Evolutionary conservation across 2,797 vertebrate species (phyloP), one percentile per base, ranked within the genome.

Genomic region (Pelochelys cantorii): DNA sequence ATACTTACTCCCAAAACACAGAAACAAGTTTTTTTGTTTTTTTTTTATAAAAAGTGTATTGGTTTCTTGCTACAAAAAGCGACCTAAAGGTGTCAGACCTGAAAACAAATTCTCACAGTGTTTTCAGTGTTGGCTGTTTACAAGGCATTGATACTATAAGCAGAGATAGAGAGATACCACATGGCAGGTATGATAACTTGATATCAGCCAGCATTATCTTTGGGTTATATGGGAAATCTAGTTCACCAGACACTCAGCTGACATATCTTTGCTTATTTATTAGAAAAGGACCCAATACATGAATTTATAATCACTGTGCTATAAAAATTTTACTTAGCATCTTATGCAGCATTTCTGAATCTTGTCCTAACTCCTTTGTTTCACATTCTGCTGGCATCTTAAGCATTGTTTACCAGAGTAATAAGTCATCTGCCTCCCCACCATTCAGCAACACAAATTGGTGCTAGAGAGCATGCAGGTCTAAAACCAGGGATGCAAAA

Each of bases 91-190:
- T 98, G 97, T 98, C 94, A 97, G 96, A 98, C 97, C 98, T 98
- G 98, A 98, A 98, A 98, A 98, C 97, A 98, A 96, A 97, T 96
- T 95, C 83, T 98, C 98, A 98, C 98, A 98, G 98, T 98, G 97
- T 98, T 98, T 98, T 98, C 97, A 98, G 96, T 97, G 97, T 98
- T 97, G 96, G 97, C 96, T 97, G 97, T 97, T 98, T 96, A 97
- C 95, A 98, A 98, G 98, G 98, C 98, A 98, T 98, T 97, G 84
- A 97, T 95, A 97, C 97, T 97, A 94, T 90, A 90, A 78, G 92
- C 84, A 98, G 98, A 98, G 97, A 98, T 97, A 98, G 97, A 97
- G 97, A 97, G 97, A 98, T 97, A 98, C 97, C 96, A 97, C 91
- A 92, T 74, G 52, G 48, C 83, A 96, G 84, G 68, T 89, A 56